Percentiles rank a stretch among this genome's conserved stretches.
Conservation (phyloP, 2,888 invertebrate species). For the Alviniconcha strummeri region DNA sequence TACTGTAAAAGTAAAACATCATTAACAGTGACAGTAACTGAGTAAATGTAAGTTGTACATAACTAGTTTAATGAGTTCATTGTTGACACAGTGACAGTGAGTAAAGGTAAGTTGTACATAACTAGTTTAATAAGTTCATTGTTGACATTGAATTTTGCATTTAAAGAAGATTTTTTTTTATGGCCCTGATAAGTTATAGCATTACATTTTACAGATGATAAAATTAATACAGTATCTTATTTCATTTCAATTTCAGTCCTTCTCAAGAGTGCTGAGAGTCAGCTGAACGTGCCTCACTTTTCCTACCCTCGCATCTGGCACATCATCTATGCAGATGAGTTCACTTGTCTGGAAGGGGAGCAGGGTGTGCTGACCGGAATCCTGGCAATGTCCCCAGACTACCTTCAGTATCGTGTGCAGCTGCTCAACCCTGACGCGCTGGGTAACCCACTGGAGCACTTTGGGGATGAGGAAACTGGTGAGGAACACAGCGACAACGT, state of each 20-base stretch:
- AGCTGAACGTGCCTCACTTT: constrained; percentile 48
- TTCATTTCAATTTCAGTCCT: constrained; percentile 1
- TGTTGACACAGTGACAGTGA: too few species aligned
- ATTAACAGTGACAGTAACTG: too few species aligned
- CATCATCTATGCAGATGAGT: constrained; percentile 62
- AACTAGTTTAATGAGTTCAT: too few species aligned
- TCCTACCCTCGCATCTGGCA: constrained; percentile 63
- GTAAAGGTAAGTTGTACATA: too few species aligned
- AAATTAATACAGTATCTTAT: too few species aligned
- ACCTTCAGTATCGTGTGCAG: constrained; percentile 58
- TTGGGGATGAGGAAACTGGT: constrained; percentile 70
- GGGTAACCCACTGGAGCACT: constrained; percentile 68
- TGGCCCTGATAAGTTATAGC: too few species aligned
- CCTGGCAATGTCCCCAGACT: constrained; percentile 46
- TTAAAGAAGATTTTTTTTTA: too few species aligned
- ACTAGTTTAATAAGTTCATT: too few species aligned
- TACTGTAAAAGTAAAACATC: too few species aligned
- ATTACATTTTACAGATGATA: too few species aligned
- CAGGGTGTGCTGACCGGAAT: constrained; percentile 40
- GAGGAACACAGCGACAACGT: background rate
- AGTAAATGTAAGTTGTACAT: too few species aligned
- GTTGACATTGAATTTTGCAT: too few species aligned
- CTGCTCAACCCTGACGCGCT: constrained; percentile 66
- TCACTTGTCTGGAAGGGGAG: constrained; percentile 56
- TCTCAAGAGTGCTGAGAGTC: constrained; percentile 11